A percentile compares a stretch with the other conserved stretches of the same genome.
phyloP scores from a whole-genome alignment of 1,140 invertebrate species.

The Plutomurus gul region DNA sequence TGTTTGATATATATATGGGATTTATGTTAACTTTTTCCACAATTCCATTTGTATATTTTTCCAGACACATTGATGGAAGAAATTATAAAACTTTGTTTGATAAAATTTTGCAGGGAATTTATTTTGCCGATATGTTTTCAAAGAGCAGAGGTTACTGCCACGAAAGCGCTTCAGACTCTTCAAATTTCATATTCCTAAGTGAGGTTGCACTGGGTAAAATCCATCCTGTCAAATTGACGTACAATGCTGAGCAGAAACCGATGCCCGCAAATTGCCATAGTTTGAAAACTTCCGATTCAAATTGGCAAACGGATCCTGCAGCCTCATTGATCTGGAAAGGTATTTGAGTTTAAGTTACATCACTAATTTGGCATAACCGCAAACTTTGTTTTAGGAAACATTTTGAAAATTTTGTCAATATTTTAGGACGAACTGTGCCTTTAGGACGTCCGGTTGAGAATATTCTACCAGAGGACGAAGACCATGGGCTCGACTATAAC shows the following conservation, averaged over 20 bases:
- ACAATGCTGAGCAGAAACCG: neutral
- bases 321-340: conserved; percentile 47
- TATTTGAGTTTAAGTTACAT: no score
- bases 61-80: no score
- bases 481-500: conserved; percentile 55
- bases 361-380: neutral
- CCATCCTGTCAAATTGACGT: neutral
- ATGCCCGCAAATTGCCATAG: conserved; percentile 17
- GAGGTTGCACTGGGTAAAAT: conserved; percentile 50
- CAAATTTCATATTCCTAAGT: conserved; percentile 44
- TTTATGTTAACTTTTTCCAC: neutral
- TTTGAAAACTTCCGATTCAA: conserved; percentile 44
- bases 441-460: conserved; percentile 56
- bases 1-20: neutral
- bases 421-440: conserved; percentile 55
- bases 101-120: no score
- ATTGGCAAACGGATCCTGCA: conserved; percentile 39
- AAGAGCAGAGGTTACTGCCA: conserved; percentile 55
- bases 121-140: conserved; percentile 59
- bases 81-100: no score
- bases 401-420: neutral
- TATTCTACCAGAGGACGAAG: neutral
- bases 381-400: neutral
- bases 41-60: no score
- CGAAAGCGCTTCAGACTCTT: neutral